Evolutionary conservation across 2,888 invertebrate genomes (phyloP), one percentile per base, ranked within the genome.

Genomic region (Gymnosoma rotundatum): DNA sequence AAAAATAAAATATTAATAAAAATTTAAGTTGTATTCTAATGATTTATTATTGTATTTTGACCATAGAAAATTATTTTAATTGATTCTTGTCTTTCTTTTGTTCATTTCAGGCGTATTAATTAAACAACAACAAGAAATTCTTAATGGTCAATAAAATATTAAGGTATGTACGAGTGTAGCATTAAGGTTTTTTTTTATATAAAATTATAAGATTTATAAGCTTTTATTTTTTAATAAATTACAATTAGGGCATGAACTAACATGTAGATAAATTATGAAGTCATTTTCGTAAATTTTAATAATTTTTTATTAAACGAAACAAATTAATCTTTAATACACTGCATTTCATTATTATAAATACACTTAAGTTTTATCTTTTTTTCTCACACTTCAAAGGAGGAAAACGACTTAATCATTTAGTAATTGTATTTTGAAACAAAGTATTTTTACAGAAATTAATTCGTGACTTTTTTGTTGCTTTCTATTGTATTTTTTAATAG

Each of bases 61-160:
- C 54, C 78, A 78, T 78, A 78, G 64, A 78, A 78, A 78, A 78
- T 78, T 72, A 58, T 56, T 78, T 64, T 56, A 72, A 78, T 72
- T 78, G 56, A 72, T 78, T 78, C 70, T 64, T 64, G n/a, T 72
- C 56, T 63, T 72, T 72, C 38, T 52, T 56, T 70, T 32, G 7
- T 38, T 38, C 25, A 63, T 75, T 78, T 45, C 70, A 78, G 78
- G 70, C 63, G 20, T 63, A 54, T 48, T 60, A 20, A 54, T 48
- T 60, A 20, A 54, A 64, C 56, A 58, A 32, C 32, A 32, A 32
- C 5, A 32, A 32, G 70, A 54, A 54, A 61, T 36, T 54, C 61
- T 72, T 64, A 56, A 78, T 78, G 78, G 60, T 38, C 64, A 48
- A 72, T 78, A 72, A 64, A 56, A 61, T 18, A 18, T 56, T 36